phyloP scores from a whole-genome alignment of 2,113 vertebrate genomes.

The Galbula dea region DNA sequence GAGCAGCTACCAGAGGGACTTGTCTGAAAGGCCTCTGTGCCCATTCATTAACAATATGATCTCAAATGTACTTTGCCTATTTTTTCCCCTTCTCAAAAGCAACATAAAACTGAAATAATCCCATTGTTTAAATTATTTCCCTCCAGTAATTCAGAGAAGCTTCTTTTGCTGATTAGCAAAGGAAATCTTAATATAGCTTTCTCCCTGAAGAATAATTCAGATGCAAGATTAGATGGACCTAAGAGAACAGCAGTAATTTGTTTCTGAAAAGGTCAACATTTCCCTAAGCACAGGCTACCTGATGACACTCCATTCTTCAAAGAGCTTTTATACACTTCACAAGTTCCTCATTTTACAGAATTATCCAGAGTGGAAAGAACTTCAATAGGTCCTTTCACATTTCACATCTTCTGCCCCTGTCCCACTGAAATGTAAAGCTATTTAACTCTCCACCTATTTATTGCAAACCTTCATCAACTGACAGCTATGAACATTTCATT shows the following conservation, averaged over 20 bases:
- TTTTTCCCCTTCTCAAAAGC: neutral
- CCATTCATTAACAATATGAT: neutral
- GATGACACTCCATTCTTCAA: constrained; percentile 1
- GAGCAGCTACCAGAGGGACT: neutral
- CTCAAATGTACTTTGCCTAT: neutral
- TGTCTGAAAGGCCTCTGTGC: neutral
- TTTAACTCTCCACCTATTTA: neutral
- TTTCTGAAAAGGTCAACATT: constrained; percentile 44
- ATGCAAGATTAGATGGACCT: constrained; percentile 40
- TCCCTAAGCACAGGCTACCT: constrained; percentile 42
- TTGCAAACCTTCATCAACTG: neutral
- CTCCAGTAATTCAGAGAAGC: neutral
- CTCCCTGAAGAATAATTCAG: neutral
- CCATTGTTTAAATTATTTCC: neutral
- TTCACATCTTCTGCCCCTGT: neutral
- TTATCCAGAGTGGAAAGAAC: neutral
- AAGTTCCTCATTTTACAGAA: neutral
- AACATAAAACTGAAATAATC: neutral
- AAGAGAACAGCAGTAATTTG: constrained; percentile 15
- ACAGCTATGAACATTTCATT: neutral
- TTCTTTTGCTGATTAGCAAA: constrained; percentile 20
- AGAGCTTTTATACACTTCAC: neutral
- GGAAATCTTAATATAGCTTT: neutral
- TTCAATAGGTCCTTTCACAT: neutral
- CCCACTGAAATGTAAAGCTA: neutral